phyloP scores from a whole-genome alignment of 1,140 invertebrate species.

The Drosophila bocki region DNA sequence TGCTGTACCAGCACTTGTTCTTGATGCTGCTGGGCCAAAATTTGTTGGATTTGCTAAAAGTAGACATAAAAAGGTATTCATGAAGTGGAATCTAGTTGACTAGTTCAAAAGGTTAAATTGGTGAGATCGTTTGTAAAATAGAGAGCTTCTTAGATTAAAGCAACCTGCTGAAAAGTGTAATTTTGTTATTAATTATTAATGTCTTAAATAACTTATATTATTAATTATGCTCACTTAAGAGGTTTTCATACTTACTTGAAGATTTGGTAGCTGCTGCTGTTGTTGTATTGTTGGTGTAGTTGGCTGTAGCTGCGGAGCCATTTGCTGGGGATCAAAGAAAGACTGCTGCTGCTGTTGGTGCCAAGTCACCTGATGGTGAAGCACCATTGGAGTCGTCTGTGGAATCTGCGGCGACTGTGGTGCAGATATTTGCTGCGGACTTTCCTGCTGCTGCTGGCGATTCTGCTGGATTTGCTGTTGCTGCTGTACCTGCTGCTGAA shows the following conservation, averaged over 20 bases:
- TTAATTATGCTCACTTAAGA: not conserved
- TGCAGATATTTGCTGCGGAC: conserved; percentile 72
- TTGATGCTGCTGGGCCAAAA: conserved; percentile 29
- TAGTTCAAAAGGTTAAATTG: not conserved
- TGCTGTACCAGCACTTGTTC: conserved; percentile 42
- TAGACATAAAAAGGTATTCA: not conserved
- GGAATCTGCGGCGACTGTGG: conserved; percentile 77
- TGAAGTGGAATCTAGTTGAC: not conserved
- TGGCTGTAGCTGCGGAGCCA: conserved; percentile 61
- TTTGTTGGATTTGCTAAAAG: conserved; percentile 48
- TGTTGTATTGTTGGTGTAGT: conserved; percentile 31
- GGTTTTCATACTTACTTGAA: conserved; percentile 11
- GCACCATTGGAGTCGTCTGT: conserved; percentile 66
- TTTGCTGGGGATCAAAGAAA: conserved; percentile 71
- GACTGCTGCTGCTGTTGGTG: conserved; percentile 60
- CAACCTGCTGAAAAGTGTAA: too few species aligned
- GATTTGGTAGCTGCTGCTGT: conserved; percentile 54
- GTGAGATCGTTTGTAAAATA: not conserved
- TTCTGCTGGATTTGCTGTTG: conserved; percentile 65
- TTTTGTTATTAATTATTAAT: too few species aligned
- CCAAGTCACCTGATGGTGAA: conserved; percentile 48
- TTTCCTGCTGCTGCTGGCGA: conserved; percentile 68
- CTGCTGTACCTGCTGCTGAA: conserved; percentile 47
- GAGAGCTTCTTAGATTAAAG: too few species aligned
- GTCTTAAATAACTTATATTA: not conserved